A percentile compares a stretch with the other conserved stretches of the same genome.
phyloP scores from a whole-genome alignment of 2,888 invertebrate species.

The Eurytoma adleriae region DNA sequence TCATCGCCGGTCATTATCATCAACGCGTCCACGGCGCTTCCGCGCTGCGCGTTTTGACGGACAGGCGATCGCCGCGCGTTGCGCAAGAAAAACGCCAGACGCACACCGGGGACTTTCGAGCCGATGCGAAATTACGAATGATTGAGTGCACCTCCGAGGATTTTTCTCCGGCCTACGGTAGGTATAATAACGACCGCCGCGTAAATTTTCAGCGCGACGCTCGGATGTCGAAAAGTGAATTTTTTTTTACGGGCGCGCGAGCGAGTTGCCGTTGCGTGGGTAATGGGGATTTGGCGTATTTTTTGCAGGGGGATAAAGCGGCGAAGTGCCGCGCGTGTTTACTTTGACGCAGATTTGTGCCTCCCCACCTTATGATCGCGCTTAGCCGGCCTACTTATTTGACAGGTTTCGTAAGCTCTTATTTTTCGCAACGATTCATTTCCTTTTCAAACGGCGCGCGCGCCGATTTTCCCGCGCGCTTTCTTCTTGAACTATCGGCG shows the following conservation, averaged over 20 bases:
- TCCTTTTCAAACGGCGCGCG: conserved; percentile 8
- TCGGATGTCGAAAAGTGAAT: too few species aligned
- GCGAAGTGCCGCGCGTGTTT: background rate
- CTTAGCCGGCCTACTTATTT: conserved; percentile 13
- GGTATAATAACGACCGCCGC: background rate
- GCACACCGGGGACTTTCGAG: conserved; percentile 9
- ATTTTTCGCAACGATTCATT: conserved; percentile 42
- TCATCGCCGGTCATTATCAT: conserved; percentile 15
- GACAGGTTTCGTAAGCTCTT: conserved; percentile 23
- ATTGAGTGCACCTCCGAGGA: conserved; percentile 26
- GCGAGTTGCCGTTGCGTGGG: background rate
- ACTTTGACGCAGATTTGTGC: background rate
- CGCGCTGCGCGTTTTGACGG: conserved; percentile 19
- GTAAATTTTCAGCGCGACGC: conserved; percentile 5
- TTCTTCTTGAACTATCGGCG: background rate
- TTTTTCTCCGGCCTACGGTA: background rate
- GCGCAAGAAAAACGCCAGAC: background rate
- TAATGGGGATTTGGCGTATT: conserved; percentile 7
- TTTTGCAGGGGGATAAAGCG: background rate
- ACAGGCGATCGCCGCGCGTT: conserved; percentile 27
- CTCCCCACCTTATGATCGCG: background rate
- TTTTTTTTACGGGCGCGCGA: too few species aligned
- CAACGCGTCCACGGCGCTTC: conserved; percentile 15
- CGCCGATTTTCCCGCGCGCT: background rate
- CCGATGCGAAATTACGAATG: conserved; percentile 39